These are phyloP conservation scores for Cercopithecus petaurista DNA, from an alignment of 2,797 vertebrate species.

Conservation along the genomic window DNA sequence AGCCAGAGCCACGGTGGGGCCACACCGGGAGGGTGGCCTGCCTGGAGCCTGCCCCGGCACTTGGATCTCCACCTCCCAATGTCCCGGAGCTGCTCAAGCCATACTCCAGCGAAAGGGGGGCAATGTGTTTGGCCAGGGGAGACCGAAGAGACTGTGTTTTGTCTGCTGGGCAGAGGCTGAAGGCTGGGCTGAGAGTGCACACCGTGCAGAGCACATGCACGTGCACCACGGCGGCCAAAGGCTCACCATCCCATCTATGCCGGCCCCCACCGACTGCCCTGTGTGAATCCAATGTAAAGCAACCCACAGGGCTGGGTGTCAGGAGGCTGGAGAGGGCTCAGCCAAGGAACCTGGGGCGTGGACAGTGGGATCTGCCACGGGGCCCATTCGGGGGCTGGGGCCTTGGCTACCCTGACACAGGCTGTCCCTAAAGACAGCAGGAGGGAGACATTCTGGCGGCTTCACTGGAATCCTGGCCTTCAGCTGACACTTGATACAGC, in stretches of 20 bases:
- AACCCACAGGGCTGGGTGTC: not conserved
- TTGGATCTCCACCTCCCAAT: too few relatives aligned
- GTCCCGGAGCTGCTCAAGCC: not conserved
- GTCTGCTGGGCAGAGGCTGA: not conserved
- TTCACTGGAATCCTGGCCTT: not conserved
- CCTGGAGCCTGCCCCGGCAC: rapidly evolving
- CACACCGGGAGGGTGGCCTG: not conserved
- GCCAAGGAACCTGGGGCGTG: not conserved
- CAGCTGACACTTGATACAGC: not conserved
- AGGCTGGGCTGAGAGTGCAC: not conserved
- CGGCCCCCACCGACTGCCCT: not conserved
- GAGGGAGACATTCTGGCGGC: not conserved
- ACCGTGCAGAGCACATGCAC: not conserved
- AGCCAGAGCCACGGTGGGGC: rapidly evolving
- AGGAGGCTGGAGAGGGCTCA: not conserved
- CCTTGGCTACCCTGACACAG: not conserved
- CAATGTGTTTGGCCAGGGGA: not conserved
- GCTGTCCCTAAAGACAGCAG: not conserved
- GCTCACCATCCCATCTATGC: not conserved
- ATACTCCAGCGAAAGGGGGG: not conserved
- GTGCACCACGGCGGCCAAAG: not conserved
- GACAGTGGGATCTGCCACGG: not conserved
- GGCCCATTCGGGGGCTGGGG: not conserved
- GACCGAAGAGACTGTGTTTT: not conserved
- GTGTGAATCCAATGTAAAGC: not conserved